Evolutionary conservation across 2,797 vertebrate species (phyloP), one percentile per base, ranked within the genome.

Genomic region (Melanotaenia maccullochi): DNA sequence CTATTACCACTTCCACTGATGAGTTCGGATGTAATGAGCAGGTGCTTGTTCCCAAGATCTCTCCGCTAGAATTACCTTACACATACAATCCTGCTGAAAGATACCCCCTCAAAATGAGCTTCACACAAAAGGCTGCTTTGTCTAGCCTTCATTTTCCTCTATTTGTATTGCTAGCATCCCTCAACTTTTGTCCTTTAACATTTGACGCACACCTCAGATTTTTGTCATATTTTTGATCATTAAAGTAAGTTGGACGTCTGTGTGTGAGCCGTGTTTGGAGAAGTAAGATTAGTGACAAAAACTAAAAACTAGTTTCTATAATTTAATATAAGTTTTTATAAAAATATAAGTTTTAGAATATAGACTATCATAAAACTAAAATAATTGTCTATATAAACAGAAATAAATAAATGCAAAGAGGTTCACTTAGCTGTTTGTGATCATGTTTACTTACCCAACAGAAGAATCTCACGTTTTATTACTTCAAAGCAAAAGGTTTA

Each of bases 21-120:
- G 85, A 90, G 91, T 86, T 81, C 71, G 74, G 55, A 70, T 85
- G 76, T 91, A 89, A 92, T 90, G 84, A 91, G 89, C 87, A 90
- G 90, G 89, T 91, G 83, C 76, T 80, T 72, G 54, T 68, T 78
- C 51, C 38, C 14, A 42, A 57, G 68, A 67, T 78, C 76, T 66
- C 68, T 88, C 75, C 58, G 75, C 82, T 88, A 73, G 83, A 89
- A 85, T 90, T 88, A 87, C 81, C 78, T 73, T 57, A 63, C 75
- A 58, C 82, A 80, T 71, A 69, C 65, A n/a, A 59, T 68, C 65
- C 7, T 58, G 77, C 63, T 90, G 84, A 91, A 65, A 87, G 88
- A 87, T 54, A 8, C 42, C 42, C 11, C 56, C 78, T 79, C 72
- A 77, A 75, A 68, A 76, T 64, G 62, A 61, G 71, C 22, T 58